phyloP scores from a whole-genome alignment of 2,888 invertebrate genomes.

The Drosophila yooni region DNA sequence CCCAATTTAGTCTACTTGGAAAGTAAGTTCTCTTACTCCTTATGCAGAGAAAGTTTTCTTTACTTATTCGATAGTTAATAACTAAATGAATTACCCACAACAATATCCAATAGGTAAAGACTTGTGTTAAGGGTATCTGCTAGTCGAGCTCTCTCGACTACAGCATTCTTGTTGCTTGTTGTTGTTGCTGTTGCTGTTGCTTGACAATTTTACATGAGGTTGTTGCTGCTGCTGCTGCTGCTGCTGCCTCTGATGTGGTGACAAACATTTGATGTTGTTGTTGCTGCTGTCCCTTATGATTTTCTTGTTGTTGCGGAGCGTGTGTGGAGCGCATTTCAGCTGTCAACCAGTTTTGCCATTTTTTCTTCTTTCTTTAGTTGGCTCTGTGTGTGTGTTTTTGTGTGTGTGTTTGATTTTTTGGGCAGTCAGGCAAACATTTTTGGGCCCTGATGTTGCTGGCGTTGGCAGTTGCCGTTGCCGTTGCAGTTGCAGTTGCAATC shows the following conservation, averaged over 20 bases:
- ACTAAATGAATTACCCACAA: background rate
- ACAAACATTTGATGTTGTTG: conserved; percentile 48
- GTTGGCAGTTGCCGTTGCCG: conserved; percentile 60
- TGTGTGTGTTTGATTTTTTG: conserved; percentile 51
- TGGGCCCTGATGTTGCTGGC: conserved; percentile 61
- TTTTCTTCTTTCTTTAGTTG: background rate
- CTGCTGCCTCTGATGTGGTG: conserved; percentile 38
- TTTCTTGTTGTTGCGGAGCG: conserved; percentile 40
- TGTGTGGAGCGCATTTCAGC: conserved; percentile 60
- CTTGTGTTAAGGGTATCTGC: background rate
- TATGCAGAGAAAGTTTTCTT: background rate
- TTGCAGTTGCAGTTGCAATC: conserved; percentile 76
- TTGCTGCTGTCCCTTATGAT: conserved; percentile 30
- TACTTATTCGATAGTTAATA: background rate
- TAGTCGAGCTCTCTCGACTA: background rate
- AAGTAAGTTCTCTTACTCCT: background rate
- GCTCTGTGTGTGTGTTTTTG: conserved; percentile 13
- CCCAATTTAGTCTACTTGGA: background rate
- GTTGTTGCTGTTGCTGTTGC: conserved; percentile 31
- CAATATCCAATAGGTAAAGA: background rate
- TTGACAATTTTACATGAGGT: conserved; percentile 49
- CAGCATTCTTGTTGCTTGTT: conserved; percentile 18
- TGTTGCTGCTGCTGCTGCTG: conserved; percentile 28
- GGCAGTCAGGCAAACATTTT: conserved; percentile 74
- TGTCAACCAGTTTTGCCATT: conserved; percentile 46